phyloP scores from a whole-genome alignment of 2,797 vertebrate genomes.

The Cheirogaleus major region DNA sequence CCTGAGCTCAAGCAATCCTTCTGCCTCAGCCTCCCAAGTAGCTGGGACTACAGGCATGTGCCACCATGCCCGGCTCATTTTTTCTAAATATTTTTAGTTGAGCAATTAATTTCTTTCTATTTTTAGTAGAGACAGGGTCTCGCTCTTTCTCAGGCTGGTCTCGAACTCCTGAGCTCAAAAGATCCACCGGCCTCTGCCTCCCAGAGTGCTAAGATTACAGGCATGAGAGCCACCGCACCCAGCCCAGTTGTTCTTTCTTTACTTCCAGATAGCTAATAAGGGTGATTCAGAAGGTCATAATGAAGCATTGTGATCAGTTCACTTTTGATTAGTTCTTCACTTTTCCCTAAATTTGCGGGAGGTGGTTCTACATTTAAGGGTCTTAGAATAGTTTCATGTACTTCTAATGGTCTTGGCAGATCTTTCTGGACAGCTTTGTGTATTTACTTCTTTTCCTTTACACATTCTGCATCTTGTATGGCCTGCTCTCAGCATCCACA shows the following conservation, averaged over 20 bases:
- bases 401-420: slow-evolving; percentile 94
- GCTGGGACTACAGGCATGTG: no score
- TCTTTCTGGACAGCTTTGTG: slow-evolving; percentile 95
- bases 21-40: no score
- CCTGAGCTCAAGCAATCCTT: no score
- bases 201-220: no score
- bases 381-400: slow-evolving; percentile 96
- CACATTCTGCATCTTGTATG: slow-evolving; percentile 92
- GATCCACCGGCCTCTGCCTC: no score
- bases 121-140: no score
- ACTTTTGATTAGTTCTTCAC: slow-evolving; percentile 97
- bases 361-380: slow-evolving; percentile 94
- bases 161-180: no score
- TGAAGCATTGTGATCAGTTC: slow-evolving; percentile 99
- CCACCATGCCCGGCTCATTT: no score
- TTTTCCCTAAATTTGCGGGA: slow-evolving; percentile 94
- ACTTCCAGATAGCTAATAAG: slow-evolving; percentile 86
- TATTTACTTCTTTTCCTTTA: slow-evolving; percentile 96
- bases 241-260: slow-evolving; percentile 89
- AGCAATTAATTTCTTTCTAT: no score
- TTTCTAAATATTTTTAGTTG: no score
- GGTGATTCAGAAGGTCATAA: slow-evolving; percentile 94
- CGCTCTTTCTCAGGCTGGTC: no score
- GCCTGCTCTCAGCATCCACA: slow-evolving; percentile 94
- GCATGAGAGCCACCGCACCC: no score